A percentile compares a stretch with the other conserved stretches of the same genome.
These are phyloP conservation scores for Trissolcus basalis DNA, from an alignment of 1,140 invertebrate species.

Conservation along the genomic window DNA sequence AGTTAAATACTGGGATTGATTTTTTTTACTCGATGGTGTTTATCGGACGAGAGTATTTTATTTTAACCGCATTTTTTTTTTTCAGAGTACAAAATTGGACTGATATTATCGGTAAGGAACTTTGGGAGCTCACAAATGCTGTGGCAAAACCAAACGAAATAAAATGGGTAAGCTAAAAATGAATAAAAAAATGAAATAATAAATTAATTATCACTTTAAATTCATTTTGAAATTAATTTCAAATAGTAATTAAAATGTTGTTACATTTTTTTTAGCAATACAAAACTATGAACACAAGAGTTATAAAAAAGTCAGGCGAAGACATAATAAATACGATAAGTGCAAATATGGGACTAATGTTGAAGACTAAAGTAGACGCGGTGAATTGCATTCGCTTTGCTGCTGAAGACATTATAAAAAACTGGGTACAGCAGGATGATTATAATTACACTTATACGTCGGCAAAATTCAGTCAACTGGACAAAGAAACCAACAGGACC, in stretches of 20 bases:
- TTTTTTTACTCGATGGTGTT: not conserved
- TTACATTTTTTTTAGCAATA: constrained; percentile 79
- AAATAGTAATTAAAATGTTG: constrained; percentile 3
- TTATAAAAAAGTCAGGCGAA: constrained; percentile 84
- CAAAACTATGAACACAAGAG: constrained; percentile 83
- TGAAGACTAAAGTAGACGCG: constrained; percentile 89
- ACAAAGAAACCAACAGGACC: constrained; percentile 24
- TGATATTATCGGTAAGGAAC: constrained; percentile 78
- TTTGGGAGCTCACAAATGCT: constrained; percentile 78
- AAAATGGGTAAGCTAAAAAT: constrained; percentile 35
- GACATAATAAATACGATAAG: constrained; percentile 84
- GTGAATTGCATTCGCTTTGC: constrained; percentile 85
- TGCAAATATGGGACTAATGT: constrained; percentile 84
- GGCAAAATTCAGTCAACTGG: constrained; percentile 80
- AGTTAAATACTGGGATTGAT: constrained; percentile 4
- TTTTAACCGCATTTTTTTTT: constrained; percentile 28
- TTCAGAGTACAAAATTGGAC: constrained; percentile 80
- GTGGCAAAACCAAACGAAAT: constrained; percentile 78
- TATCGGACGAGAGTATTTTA: not conserved
- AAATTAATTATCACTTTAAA: not conserved
- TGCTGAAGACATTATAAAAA: constrained; percentile 81
- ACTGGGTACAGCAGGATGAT: constrained; percentile 73
- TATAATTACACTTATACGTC: constrained; percentile 80
- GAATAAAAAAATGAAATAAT: constrained; percentile 1
- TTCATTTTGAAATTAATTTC: no score